Percentiles rank a stretch among this genome's conserved stretches.
Conservation (phyloP, 2,888 invertebrate species). For the Athalia cordata region DNA sequence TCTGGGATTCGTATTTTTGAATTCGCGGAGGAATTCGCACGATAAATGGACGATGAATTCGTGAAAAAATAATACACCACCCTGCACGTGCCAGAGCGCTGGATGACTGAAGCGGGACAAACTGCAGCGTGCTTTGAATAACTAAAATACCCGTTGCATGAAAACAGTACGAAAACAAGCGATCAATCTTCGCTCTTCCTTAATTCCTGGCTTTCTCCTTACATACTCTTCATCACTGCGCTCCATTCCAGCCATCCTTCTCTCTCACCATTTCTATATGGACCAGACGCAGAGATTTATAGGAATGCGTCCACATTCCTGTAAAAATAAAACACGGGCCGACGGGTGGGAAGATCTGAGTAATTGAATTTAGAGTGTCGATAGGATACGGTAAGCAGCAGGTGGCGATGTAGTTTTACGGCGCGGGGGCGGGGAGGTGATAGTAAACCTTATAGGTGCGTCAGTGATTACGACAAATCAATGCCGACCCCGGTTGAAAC, state of each 20-base stretch:
- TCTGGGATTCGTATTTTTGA: background rate
- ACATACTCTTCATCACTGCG: constrained; percentile 1
- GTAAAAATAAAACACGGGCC: background rate
- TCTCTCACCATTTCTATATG: background rate
- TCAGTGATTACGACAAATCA: constrained; percentile 24
- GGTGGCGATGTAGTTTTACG: too few species aligned
- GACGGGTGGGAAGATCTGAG: background rate
- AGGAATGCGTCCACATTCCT: constrained; percentile 14
- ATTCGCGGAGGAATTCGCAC: background rate
- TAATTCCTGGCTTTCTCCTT: background rate
- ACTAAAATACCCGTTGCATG: constrained; percentile 15
- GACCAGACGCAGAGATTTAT: constrained; percentile 10
- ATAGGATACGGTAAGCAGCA: background rate
- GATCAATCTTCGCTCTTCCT: constrained; percentile 33
- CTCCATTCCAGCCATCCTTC: background rate
- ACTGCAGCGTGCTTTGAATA: constrained; percentile 27
- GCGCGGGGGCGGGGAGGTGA: background rate
- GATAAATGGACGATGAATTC: constrained; percentile 6
- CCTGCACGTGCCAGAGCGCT: background rate
- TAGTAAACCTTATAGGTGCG: background rate
- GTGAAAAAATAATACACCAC: constrained; percentile 2
- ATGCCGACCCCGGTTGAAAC: constrained; percentile 17
- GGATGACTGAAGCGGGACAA: background rate
- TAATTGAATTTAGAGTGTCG: constrained; percentile 1
- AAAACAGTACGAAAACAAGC: constrained; percentile 17